phyloP scores from a whole-genome alignment of 92 coral and sea anemone genomes.

The Epizoanthus ramosus region DNA sequence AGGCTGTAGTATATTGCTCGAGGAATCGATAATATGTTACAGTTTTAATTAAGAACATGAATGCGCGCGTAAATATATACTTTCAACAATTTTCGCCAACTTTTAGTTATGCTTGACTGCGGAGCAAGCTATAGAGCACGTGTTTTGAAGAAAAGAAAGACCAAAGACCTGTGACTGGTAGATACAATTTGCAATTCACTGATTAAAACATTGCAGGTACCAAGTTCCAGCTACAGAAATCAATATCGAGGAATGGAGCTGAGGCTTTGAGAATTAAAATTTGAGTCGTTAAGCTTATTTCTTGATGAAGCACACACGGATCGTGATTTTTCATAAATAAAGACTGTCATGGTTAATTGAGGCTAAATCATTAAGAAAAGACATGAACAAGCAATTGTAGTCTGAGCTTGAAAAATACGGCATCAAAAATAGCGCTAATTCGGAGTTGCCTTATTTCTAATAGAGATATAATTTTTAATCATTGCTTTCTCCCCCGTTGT shows the following conservation, averaged over 20 bases:
- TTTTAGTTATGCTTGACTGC: background rate
- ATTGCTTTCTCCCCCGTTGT: background rate
- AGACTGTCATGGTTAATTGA: constrained; percentile 2
- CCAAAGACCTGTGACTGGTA: too few species aligned
- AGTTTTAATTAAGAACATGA: constrained; percentile 3
- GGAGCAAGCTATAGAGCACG: background rate
- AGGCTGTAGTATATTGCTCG: constrained; percentile 5
- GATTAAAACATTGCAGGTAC: constrained; percentile 11
- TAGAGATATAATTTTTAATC: constrained; percentile 8
- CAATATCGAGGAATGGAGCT: background rate
- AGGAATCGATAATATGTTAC: constrained; percentile 4
- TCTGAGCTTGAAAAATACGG: background rate
- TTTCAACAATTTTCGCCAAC: background rate
- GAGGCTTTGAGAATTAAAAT: background rate
- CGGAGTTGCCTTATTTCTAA: background rate
- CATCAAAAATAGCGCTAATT: background rate
- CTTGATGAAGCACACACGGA: too few species aligned
- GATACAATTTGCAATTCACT: background rate
- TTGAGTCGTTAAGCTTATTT: background rate
- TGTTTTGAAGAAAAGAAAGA: background rate
- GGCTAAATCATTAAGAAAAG: background rate
- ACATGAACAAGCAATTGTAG: background rate
- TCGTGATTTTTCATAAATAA: background rate
- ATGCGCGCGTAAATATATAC: background rate
- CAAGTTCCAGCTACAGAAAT: background rate